These are phyloP conservation scores for Aelia acuminata DNA, from an alignment of 2,888 invertebrate genomes.

Conservation along the genomic window DNA sequence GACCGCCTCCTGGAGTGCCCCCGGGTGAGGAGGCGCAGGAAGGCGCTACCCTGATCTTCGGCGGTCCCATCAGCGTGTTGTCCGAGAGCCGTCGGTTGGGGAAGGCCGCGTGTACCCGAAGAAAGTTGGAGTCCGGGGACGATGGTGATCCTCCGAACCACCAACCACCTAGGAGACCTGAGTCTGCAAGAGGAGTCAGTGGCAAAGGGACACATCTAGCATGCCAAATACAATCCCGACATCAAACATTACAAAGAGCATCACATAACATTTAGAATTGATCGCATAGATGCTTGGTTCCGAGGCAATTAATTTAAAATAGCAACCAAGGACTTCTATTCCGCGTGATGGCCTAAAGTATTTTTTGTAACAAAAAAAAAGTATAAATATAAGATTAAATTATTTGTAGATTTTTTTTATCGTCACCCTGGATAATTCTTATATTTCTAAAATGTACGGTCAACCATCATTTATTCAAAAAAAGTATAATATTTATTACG, in stretches of 20 bases:
- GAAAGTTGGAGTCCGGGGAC: constrained; percentile 87
- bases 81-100: constrained; percentile 91
- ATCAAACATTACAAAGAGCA: constrained; percentile 40
- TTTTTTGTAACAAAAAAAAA: too few relatives aligned
- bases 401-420: too few relatives aligned
- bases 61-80: constrained; percentile 86
- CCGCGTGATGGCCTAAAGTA: too few relatives aligned
- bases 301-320: neutral
- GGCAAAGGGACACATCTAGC: constrained; percentile 48
- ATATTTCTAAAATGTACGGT: too few relatives aligned
- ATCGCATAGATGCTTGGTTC: neutral
- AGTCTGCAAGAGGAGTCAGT: constrained; percentile 69
- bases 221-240: constrained; percentile 15
- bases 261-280: neutral
- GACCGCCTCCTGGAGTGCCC: constrained; percentile 78
- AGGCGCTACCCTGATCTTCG: constrained; percentile 89
- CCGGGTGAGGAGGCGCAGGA: constrained; percentile 88
- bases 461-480: too few relatives aligned
- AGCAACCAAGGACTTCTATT: neutral
- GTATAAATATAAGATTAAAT: too few relatives aligned
- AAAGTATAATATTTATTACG: too few relatives aligned
- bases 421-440: too few relatives aligned
- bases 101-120: constrained; percentile 86
- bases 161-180: constrained; percentile 82
- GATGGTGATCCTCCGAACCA: constrained; percentile 88